These are phyloP conservation scores for Clavelina lepadiformis DNA, from an alignment of 23 tunicate genomes.

Conservation along the genomic window DNA sequence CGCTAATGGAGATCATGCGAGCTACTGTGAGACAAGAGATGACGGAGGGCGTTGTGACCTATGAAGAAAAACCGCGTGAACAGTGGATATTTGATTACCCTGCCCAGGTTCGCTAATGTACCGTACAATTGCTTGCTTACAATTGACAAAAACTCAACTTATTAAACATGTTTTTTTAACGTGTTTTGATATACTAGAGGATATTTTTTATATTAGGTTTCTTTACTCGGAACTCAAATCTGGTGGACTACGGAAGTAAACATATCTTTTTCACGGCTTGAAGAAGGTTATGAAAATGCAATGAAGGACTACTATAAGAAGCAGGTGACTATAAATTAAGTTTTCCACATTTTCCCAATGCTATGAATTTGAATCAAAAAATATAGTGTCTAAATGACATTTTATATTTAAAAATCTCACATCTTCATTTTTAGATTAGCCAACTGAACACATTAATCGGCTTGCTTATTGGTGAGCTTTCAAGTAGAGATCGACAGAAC, in stretches of 20 bases:
- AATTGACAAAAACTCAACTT: no score
- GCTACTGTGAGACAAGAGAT: constrained; percentile 87
- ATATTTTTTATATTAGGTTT: constrained; percentile 41
- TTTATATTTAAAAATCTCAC: no score
- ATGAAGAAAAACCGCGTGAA: constrained; percentile 96
- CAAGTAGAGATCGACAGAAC: constrained; percentile 78
- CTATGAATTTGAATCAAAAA: no score
- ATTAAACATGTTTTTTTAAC: no score
- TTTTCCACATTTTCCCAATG: no score
- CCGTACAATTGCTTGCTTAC: no score
- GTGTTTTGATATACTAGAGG: background rate
- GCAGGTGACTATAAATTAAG: no score
- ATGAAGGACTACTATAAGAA: constrained; percentile 96
- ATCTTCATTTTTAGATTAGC: constrained; percentile 44
- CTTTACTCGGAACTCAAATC: constrained; percentile 91
- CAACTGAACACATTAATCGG: constrained; percentile 89
- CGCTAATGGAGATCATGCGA: constrained; percentile 83
- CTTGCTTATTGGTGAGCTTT: constrained; percentile 68
- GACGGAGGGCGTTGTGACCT: constrained; percentile 94
- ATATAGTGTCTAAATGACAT: no score
- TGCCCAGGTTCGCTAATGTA: no score
- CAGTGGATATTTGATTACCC: constrained; percentile 99
- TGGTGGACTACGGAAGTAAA: constrained; percentile 99
- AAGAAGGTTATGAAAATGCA: constrained; percentile 98
- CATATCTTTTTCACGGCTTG: constrained; percentile 83